Conservation (phyloP, 2,797 vertebrate species). For the Danio kyathit region DNA sequence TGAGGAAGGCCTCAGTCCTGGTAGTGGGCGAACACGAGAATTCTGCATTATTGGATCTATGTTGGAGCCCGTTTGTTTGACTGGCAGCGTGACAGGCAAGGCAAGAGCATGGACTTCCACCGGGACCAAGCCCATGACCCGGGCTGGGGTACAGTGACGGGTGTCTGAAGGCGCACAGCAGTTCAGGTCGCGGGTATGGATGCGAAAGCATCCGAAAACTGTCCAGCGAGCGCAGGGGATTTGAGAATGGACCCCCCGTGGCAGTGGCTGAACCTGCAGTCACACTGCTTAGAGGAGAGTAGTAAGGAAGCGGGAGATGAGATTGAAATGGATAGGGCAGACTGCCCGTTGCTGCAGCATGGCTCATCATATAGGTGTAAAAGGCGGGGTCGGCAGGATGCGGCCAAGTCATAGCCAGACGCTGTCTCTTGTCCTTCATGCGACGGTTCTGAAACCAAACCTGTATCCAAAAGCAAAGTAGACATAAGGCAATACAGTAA, state of each 20-base stretch:
- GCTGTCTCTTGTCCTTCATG: slow-evolving; percentile 98
- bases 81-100: slow-evolving; percentile 90
- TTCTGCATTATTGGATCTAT: slow-evolving; percentile 88
- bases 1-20: slow-evolving; percentile 96
- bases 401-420: slow-evolving; percentile 98
- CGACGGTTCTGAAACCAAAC: slow-evolving; percentile 99
- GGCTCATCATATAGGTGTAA: slow-evolving; percentile 99
- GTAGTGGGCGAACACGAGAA: slow-evolving; percentile 92
- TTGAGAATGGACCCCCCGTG: slow-evolving; percentile 87
- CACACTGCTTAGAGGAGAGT: slow-evolving; percentile 89
- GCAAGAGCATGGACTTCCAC: slow-evolving; percentile 91
- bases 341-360: slow-evolving; percentile 94
- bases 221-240: slow-evolving; percentile 92
- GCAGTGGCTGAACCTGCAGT: slow-evolving; percentile 81
- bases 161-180: slow-evolving; percentile 96
- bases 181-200: slow-evolving; percentile 94
- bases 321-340: slow-evolving; percentile 95
- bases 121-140: slow-evolving; percentile 86
- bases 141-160: slow-evolving; percentile 91
- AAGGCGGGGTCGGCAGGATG: slow-evolving; percentile 98
- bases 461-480: slow-evolving; percentile 74
- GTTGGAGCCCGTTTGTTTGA: slow-evolving; percentile 84
- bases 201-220: slow-evolving; percentile 95
- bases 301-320: slow-evolving; percentile 96
- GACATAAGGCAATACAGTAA: background rate